Conservation (phyloP, 2,797 vertebrate genomes). For the Pseudochirops cupreus region DNA sequence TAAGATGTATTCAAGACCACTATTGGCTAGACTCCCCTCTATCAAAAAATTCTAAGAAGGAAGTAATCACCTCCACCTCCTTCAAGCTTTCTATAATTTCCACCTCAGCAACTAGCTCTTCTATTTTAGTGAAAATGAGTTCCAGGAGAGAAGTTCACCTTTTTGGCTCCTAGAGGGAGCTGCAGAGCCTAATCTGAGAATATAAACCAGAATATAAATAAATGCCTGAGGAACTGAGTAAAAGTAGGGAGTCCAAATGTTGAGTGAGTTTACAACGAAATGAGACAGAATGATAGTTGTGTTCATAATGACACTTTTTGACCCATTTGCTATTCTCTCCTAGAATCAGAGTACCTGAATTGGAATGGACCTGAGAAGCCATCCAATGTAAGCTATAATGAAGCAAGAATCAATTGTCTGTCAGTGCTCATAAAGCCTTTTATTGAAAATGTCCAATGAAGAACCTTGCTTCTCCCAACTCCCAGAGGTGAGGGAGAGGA, state of each 20-base stretch:
- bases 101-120: neutral
- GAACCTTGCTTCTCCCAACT: neutral
- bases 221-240: neutral
- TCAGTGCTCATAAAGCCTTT: neutral
- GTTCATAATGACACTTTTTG: neutral
- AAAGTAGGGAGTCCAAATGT: neutral
- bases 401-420: neutral
- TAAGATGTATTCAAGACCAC: neutral
- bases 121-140: neutral
- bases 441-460: neutral
- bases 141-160: neutral
- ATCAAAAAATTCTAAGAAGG: neutral
- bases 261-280: neutral
- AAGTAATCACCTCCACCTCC: neutral
- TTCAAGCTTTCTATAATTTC: neutral
- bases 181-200: slow-evolving; percentile 2
- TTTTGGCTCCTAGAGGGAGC: neutral
- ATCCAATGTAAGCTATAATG: neutral
- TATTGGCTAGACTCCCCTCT: neutral
- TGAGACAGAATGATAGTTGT: neutral
- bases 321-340: neutral
- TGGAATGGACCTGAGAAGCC: neutral
- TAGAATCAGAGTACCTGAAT: neutral
- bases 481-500: neutral
- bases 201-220: neutral